These are phyloP conservation scores for Myotis pilosus DNA, from an alignment of 2,797 vertebrate species.

Conservation along the genomic window DNA sequence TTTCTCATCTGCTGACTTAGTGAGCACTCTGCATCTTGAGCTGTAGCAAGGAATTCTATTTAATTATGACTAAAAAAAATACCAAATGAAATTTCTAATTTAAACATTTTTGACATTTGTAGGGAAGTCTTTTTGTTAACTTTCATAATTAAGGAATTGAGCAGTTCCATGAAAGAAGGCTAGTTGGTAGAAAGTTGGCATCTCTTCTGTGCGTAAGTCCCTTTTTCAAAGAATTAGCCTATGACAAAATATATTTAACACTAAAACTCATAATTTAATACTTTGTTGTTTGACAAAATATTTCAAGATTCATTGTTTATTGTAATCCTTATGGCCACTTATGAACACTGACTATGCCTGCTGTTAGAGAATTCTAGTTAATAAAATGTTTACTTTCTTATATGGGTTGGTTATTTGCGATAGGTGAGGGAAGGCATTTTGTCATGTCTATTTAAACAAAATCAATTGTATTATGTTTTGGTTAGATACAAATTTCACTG, in stretches of 20 bases:
- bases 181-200: neutral
- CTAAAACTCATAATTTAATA: conserved; percentile 17
- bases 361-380: neutral
- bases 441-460: neutral
- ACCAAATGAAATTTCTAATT: neutral
- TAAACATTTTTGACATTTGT: neutral
- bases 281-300: neutral
- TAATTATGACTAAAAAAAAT: neutral
- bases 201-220: neutral
- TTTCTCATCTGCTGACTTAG: neutral
- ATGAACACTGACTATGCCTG: neutral
- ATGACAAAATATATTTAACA: neutral
- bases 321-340: conserved; percentile 23
- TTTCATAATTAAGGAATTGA: neutral
- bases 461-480: neutral
- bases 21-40: neutral
- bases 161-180: neutral
- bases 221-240: neutral
- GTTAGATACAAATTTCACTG: conserved; percentile 7
- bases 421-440: neutral
- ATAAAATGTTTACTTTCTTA: neutral
- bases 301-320: neutral
- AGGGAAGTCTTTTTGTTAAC: conserved; percentile 6
- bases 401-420: neutral
- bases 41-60: neutral